These are phyloP conservation scores for Lytechinus pictus DNA, from an alignment of 35 echinoderm and acorn worm genomes.

Conservation along the genomic window DNA sequence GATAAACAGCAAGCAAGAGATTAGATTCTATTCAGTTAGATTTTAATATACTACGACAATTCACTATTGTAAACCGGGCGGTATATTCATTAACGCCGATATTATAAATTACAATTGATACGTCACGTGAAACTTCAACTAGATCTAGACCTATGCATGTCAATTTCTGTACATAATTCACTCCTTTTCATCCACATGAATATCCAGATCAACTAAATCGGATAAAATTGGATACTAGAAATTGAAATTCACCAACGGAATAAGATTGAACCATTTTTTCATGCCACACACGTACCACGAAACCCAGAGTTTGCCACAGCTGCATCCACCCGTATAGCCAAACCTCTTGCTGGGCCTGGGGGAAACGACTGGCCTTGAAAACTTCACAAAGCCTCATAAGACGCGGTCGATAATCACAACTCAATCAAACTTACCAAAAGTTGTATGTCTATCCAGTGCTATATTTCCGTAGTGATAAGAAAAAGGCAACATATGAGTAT, in stretches of 20 bases:
- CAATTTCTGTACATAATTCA: no score
- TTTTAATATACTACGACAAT: no score
- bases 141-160: no score
- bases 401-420: neutral
- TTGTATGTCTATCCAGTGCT: neutral
- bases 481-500: neutral
- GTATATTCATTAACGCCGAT: no score
- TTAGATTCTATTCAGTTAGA: no score
- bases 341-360: neutral
- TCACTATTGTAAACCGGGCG: no score
- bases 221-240: no score
- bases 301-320: neutral
- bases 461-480: neutral
- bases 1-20: no score
- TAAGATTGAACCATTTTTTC: neutral
- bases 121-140: no score
- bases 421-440: neutral
- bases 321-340: neutral
- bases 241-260: neutral
- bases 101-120: no score
- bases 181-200: no score
- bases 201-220: no score
- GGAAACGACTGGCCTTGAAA: slow-evolving; percentile 1
- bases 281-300: neutral
- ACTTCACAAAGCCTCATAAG: neutral